Evolutionary conservation across 2,888 invertebrate species (phyloP).

Genomic region (Belgica antarctica): DNA sequence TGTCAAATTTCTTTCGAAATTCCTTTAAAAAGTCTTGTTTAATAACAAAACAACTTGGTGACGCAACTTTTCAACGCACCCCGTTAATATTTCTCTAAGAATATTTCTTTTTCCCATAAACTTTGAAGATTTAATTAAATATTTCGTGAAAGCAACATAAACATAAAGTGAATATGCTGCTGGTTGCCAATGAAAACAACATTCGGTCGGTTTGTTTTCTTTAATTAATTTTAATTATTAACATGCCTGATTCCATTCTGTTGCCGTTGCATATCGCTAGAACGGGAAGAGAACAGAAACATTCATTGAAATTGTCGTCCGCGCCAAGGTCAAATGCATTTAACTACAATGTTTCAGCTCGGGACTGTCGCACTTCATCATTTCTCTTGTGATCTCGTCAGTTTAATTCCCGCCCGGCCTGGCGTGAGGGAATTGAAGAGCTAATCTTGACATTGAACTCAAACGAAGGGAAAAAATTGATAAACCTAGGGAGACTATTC

Average conservation of each 20-base stretch:
- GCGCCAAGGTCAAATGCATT: conserved; percentile 1
- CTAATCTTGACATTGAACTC: conserved; percentile 28
- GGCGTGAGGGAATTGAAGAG: background rate
- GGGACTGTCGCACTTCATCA: background rate
- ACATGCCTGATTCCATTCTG: background rate
- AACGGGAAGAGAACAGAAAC: background rate
- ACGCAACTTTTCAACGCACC: too few species aligned
- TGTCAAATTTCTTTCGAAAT: too few species aligned
- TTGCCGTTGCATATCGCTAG: background rate
- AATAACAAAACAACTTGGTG: too few species aligned
- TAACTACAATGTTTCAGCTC: background rate
- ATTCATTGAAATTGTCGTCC: conserved; percentile 13
- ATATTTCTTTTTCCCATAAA: background rate
- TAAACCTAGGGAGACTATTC: background rate
- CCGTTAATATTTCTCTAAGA: background rate
- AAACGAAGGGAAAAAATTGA: background rate
- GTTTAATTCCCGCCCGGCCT: background rate
- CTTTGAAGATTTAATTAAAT: conserved; percentile 1
- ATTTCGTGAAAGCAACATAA: background rate
- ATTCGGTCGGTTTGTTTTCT: background rate
- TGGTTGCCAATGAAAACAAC: background rate
- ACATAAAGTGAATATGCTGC: background rate
- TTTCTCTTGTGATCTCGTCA: background rate
- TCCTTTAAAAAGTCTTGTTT: too few species aligned
- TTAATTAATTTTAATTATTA: conserved; percentile 27